Base-by-base conservation (phyloP, 64 coral and sea anemone genomes). In the Stichodactyla mertensii region DNA sequence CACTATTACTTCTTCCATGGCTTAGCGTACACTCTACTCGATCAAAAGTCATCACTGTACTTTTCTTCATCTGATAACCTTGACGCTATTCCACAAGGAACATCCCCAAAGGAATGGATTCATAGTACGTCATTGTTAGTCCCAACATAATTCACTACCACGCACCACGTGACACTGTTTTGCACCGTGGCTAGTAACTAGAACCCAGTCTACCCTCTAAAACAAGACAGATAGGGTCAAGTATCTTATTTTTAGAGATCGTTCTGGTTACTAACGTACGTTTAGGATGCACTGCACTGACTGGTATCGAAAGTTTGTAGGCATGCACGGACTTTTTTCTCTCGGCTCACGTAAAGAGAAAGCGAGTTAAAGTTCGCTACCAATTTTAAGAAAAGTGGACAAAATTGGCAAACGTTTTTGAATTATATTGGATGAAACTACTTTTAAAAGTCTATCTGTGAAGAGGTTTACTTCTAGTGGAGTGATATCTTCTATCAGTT, bases 51-150 rank as follows among this genome's bases (percentile, higher is more conserved):
- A 28, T 77, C 77, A 56, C 0, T 91, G 59, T 87, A 56, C 80
- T 69, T 87, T 80, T 45, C 36, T 45, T 91, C 90, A 57, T 52
- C 20, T 87, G 90, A 91, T 71, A 67, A 86, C 78, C 36, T 81
- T 81, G 78, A 16, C 12, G 52, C 85, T 31, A 69, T 87, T 81
- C 52, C 84, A 22, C 77, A 83, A 61, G 90, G 78, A 83, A 80
- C 52, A 51, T 81, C 61, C 53, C 57, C 90, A 45, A 91, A 67
- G 90, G 90, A 87, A 6, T 91, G 90, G 90, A 91, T 87, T 59
- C 77, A 87, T 91, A 87, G 85, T 91, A 91, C 86, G 90, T 90
- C 78, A 90, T 86, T 91, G 83, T 85, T 85, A 85, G 83, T 85
- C 83, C 56, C n/a, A 15, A 55, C 78, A n/a, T 13, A n/a, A 66